These are phyloP conservation scores for Drosophila kikkawai DNA, from an alignment of 1,140 invertebrate genomes.

Conservation along the genomic window DNA sequence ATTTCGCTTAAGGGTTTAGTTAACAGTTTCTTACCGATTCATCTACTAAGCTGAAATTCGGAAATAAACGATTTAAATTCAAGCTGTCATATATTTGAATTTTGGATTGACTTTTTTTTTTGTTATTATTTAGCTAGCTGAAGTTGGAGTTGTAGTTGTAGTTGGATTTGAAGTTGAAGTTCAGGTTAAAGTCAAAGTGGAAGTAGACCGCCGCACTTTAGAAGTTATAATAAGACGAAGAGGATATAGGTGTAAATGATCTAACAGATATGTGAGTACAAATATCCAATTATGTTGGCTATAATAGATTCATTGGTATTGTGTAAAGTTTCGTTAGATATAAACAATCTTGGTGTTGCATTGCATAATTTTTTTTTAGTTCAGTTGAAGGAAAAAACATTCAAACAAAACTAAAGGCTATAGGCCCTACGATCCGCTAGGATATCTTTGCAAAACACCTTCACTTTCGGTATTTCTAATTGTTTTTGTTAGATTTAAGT, in stretches of 20 bases:
- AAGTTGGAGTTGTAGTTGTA: constrained; percentile 14
- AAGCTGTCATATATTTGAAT: constrained; percentile 10
- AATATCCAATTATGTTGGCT: constrained; percentile 58
- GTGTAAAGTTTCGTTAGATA: constrained; percentile 70
- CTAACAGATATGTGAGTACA: constrained; percentile 76
- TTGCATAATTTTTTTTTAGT: constrained; percentile 34
- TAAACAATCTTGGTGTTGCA: constrained; percentile 82
- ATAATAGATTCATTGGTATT: constrained; percentile 42
- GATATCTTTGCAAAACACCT: constrained; percentile 16
- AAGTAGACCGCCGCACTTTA: constrained; percentile 54
- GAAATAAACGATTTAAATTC: constrained; percentile 44
- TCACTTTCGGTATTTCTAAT: constrained; percentile 52
- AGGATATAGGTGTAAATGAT: constrained; percentile 52
- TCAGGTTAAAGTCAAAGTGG: constrained; percentile 5
- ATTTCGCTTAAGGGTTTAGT: constrained; percentile 63
- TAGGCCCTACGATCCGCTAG: constrained; percentile 36
- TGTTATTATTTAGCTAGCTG: constrained; percentile 34
- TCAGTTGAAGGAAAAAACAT: constrained; percentile 47
- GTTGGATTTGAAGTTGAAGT: constrained; percentile 7
- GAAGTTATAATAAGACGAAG: constrained; percentile 63
- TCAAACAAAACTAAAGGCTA: constrained; percentile 58
- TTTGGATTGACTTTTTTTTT: constrained; percentile 3
- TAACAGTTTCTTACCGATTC: constrained; percentile 57
- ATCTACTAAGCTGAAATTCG: constrained; percentile 49
- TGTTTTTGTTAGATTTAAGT: constrained; percentile 67